Conservation (phyloP, 2,113 vertebrate species). For the Corydoras maculifer region DNA sequence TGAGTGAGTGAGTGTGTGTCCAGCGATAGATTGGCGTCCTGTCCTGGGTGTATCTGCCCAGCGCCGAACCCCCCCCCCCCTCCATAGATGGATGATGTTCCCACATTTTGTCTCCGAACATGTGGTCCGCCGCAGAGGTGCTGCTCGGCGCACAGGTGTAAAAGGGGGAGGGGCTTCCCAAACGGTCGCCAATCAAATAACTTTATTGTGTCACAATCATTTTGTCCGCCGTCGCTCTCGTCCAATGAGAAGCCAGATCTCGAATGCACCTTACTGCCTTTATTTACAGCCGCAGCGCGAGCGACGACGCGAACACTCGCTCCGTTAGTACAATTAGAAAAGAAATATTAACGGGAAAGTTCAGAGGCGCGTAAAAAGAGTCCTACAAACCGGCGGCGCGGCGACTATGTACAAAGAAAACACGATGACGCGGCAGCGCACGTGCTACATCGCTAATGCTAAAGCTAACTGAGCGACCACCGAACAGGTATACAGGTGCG, state of each 20-base stretch:
- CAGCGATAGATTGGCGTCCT: no score
- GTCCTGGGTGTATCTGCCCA: no score
- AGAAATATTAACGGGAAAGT: not conserved
- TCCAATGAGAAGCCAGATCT: conserved; percentile 17
- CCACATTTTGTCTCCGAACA: no score
- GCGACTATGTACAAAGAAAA: not conserved
- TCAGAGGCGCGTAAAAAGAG: not conserved
- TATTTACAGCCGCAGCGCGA: conserved; percentile 66
- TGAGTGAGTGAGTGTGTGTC: no score
- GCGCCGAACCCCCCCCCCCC: no score
- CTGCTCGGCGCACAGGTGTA: no score
- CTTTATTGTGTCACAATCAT: no score
- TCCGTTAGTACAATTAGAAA: conserved; percentile 53
- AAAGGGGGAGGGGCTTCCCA: no score
- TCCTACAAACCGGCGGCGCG: not conserved
- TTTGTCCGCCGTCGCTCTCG: no score
- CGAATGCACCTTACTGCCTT: conserved; percentile 62
- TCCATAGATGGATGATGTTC: no score
- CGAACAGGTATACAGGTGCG: not conserved
- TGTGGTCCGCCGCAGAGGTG: no score
- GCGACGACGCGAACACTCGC: conserved; percentile 41
- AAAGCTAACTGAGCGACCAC: not conserved
- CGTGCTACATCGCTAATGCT: not conserved
- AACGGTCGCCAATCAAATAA: no score
- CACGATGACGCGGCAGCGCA: not conserved